Evolutionary conservation across 1,140 invertebrate genomes (phyloP).

Genomic region (Araneus ventricosus): DNA sequence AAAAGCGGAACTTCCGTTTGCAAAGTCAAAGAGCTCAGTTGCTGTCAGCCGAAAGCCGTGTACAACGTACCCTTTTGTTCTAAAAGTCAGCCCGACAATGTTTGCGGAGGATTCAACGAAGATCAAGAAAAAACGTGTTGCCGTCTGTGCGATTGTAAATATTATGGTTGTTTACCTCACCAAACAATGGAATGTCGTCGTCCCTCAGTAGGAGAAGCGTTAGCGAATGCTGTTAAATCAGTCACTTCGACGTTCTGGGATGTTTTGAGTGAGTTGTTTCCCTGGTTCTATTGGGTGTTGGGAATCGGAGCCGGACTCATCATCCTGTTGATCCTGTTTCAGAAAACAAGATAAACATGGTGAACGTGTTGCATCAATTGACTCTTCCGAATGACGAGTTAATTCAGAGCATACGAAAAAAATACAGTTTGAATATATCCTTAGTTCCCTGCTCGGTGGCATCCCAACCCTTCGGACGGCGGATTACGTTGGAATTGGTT

Average conservation of each 20-base stretch:
- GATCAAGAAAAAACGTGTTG: neutral
- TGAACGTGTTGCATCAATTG: neutral
- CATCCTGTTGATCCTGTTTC: neutral
- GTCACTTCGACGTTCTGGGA: neutral
- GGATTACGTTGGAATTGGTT: neutral
- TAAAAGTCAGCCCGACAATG: neutral
- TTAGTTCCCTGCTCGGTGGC: neutral
- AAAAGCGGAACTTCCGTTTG: neutral
- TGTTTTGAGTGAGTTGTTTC: neutral
- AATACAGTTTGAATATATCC: neutral
- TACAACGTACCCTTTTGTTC: neutral
- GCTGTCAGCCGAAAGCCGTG: neutral
- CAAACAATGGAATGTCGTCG: slow-evolving; percentile 28
- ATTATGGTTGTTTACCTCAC: neutral
- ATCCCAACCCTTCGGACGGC: neutral
- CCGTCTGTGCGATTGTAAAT: neutral
- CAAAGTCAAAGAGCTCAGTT: slow-evolving; percentile 34
- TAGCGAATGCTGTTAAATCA: neutral
- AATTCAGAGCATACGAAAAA: neutral
- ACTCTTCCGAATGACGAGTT: neutral
- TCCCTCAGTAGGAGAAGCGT: neutral
- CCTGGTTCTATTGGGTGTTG: neutral
- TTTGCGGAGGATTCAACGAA: neutral
- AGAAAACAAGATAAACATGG: neutral
- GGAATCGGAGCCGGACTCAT: neutral